Conservation (phyloP, 2,797 vertebrate genomes). For the Smutsia gigantea region DNA sequence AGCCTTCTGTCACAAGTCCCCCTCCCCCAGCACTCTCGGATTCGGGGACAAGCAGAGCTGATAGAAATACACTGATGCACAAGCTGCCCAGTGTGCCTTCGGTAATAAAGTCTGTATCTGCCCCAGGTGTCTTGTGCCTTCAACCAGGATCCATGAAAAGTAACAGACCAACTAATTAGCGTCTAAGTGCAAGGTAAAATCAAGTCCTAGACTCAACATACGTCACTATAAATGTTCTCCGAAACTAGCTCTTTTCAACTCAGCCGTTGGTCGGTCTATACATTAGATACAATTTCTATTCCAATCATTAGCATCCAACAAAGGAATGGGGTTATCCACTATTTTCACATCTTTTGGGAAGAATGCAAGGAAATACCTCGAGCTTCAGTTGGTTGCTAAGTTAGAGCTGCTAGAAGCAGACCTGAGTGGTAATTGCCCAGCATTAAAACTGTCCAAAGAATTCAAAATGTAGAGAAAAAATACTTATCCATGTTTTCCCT, state of each 20-base stretch:
- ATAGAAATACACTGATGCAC: background rate
- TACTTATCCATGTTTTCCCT: background rate
- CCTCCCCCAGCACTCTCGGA: too few relatives aligned
- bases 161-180: background rate
- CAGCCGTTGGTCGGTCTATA: background rate
- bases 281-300: background rate
- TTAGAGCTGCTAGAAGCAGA: background rate
- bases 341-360: background rate
- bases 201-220: background rate
- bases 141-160: background rate
- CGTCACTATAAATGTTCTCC: background rate
- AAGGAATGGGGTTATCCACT: background rate
- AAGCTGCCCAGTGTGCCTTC: background rate
- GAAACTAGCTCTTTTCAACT: background rate
- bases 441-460: background rate
- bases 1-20: background rate
- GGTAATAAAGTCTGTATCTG: background rate
- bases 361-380: background rate
- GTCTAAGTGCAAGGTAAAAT: background rate
- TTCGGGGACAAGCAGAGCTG: background rate
- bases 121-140: background rate
- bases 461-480: background rate
- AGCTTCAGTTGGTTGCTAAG: background rate
- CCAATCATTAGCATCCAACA: background rate
- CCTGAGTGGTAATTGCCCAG: background rate